A percentile compares a stretch with the other conserved stretches of the same genome.
These are phyloP conservation scores for Cheilosia impressa DNA, from an alignment of 2,888 invertebrate species.

Conservation along the genomic window DNA sequence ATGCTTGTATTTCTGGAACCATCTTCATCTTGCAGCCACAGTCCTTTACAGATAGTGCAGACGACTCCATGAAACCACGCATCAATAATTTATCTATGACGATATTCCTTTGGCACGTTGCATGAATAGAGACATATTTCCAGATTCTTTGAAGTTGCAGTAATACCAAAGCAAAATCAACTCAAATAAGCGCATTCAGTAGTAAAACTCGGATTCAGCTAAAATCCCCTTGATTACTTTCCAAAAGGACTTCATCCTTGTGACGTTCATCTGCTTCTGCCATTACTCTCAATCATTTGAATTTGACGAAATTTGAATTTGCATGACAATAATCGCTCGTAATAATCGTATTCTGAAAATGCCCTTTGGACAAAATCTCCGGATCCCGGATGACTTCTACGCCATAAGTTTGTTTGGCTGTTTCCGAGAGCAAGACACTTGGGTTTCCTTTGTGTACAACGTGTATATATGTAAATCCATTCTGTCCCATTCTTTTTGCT, in stretches of 20 bases:
- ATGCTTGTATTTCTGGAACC: too few species aligned
- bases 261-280: neutral
- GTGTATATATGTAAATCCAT: constrained; percentile 27
- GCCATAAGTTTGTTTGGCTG: constrained; percentile 16
- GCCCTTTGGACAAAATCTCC: neutral
- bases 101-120: too few species aligned
- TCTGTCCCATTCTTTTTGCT: constrained; percentile 37
- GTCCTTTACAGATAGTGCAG: too few species aligned
- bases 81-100: too few species aligned
- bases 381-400: constrained; percentile 11
- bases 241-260: neutral
- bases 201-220: too few species aligned
- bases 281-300: neutral
- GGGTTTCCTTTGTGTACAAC: neutral
- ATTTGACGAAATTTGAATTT: neutral
- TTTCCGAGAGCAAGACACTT: constrained; percentile 21
- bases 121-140: too few species aligned
- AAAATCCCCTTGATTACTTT: too few species aligned
- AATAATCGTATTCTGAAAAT: neutral
- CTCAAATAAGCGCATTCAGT: too few species aligned
- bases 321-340: constrained; percentile 1
- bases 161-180: too few species aligned
- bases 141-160: too few species aligned
- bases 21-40: too few species aligned
- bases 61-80: too few species aligned